Conservation (phyloP, 1,140 invertebrate genomes). For the Aplysia californica region DNA sequence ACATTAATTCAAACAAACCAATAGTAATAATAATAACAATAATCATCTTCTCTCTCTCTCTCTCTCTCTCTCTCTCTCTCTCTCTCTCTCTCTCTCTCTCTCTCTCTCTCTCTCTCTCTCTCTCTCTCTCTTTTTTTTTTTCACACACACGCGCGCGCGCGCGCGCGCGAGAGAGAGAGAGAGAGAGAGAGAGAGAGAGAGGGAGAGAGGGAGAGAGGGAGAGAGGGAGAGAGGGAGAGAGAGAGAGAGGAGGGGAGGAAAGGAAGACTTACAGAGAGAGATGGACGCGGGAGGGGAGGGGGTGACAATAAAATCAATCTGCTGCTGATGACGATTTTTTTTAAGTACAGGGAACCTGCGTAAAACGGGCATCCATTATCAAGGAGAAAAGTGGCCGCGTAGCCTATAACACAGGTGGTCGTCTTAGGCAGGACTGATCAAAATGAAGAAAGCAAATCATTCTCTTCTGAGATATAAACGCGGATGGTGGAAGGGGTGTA, state of each 20-base stretch:
- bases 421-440: neutral
- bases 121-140: too few relatives aligned
- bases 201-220: constrained; percentile 9
- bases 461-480: neutral
- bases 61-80: too few relatives aligned
- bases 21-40: too few relatives aligned
- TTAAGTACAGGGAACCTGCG: constrained; percentile 11
- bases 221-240: constrained; percentile 14
- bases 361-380: constrained; percentile 4
- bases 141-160: too few relatives aligned
- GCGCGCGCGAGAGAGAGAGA: too few relatives aligned
- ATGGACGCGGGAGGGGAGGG: constrained; percentile 9
- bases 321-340: too few relatives aligned
- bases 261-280: constrained; percentile 22
- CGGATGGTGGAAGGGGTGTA: too few relatives aligned
- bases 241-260: constrained; percentile 14
- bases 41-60: too few relatives aligned
- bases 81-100: too few relatives aligned
- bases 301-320: constrained; percentile 11
- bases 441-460: neutral
- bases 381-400: constrained; percentile 4
- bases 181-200: too few relatives aligned
- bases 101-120: too few relatives aligned
- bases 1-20: too few relatives aligned
- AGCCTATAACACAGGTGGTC: neutral